Conservation (phyloP, 1,140 invertebrate genomes). For the Eumaeus atala region DNA sequence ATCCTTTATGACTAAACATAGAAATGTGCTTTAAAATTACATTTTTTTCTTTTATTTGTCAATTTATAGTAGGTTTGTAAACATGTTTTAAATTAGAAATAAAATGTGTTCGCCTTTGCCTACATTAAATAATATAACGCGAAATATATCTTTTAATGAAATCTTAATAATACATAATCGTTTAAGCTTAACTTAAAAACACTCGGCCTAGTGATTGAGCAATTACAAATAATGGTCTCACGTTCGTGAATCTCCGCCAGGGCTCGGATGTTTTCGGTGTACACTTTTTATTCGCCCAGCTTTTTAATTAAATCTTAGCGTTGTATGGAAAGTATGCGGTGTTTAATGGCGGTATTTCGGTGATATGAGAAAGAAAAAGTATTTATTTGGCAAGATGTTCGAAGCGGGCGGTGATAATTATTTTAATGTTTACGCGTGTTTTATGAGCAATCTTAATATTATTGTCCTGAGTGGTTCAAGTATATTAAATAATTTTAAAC, state of each 20-base stretch:
- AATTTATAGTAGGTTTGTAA: no score
- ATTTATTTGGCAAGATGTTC: conserved; percentile 5
- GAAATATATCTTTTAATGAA: conserved; percentile 8
- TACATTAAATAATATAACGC: not conserved
- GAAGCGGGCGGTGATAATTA: conserved; percentile 8
- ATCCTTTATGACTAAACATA: no score
- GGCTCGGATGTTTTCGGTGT: conserved; percentile 39
- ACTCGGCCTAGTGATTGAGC: conserved; percentile 40
- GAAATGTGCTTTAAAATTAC: no score
- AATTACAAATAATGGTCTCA: conserved; percentile 50
- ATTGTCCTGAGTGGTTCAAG: not conserved
- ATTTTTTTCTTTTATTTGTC: no score
- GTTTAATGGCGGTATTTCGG: conserved; percentile 14
- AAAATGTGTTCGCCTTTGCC: no score
- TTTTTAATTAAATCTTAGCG: conserved; percentile 19
- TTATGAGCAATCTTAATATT: conserved; percentile 9
- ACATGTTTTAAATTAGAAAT: no score
- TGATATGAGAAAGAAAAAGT: conserved; percentile 12
- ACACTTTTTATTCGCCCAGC: conserved; percentile 33
- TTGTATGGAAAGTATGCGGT: conserved; percentile 14
- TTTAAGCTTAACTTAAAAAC: conserved; percentile 11
- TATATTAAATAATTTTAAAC: conserved; percentile 6
- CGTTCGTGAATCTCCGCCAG: conserved; percentile 33
- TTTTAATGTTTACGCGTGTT: conserved; percentile 10
- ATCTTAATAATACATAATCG: not conserved